phyloP scores from a whole-genome alignment of 1,140 invertebrate species.

The Pseudoatta argentina region DNA sequence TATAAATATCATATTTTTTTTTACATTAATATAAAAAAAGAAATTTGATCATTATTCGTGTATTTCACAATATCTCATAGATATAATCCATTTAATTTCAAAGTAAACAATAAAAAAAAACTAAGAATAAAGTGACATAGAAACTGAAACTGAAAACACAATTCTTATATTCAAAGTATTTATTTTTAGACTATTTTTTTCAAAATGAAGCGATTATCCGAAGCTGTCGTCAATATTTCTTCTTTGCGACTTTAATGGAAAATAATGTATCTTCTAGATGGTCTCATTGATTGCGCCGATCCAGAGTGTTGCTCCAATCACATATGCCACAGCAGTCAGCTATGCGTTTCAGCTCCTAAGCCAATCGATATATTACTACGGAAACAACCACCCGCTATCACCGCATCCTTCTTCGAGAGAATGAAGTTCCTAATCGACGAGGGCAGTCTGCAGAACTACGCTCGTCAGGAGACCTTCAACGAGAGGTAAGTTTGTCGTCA shows the following conservation, averaged over 20 bases:
- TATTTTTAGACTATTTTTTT: not conserved
- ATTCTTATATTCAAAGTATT: not conserved
- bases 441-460: constrained; percentile 98
- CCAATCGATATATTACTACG: constrained; percentile 97
- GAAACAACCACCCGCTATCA: constrained; percentile 97
- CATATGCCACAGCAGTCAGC: constrained; percentile 93
- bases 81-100: constrained; percentile 13
- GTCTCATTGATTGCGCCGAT: constrained; percentile 98
- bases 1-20: not conserved
- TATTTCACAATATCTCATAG: not conserved
- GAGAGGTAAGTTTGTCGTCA: constrained; percentile 93
- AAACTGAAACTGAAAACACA: not conserved
- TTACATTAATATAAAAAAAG: not conserved
- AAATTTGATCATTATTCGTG: not conserved
- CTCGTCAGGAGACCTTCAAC: constrained; percentile 97
- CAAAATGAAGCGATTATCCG: not conserved
- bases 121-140: not conserved
- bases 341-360: constrained; percentile 96
- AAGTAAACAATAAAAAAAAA: not conserved
- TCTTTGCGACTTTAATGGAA: constrained; percentile 2
- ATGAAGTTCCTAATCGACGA: constrained; percentile 99
- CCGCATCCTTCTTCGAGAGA: constrained; percentile 98
- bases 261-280: constrained; percentile 90
- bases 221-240: not conserved
- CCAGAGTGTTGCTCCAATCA: constrained; percentile 97